Conservation (phyloP, 1,140 invertebrate species). For the Tetranychus urticae region DNA sequence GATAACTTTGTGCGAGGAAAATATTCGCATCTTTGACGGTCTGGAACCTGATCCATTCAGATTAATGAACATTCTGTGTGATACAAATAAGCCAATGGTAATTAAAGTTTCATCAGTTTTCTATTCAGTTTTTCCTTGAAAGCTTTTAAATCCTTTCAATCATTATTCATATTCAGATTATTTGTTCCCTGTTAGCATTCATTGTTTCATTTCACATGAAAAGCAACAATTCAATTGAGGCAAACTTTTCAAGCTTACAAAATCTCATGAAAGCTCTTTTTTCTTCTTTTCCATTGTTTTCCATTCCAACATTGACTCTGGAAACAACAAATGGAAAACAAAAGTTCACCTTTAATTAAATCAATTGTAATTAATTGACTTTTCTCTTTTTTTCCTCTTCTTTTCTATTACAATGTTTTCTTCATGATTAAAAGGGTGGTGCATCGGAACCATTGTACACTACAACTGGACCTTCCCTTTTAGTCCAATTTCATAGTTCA, state of each 20-base stretch:
- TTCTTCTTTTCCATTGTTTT: no score
- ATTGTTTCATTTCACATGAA: no score
- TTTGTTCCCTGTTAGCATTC: no score
- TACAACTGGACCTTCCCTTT: conserved; percentile 9
- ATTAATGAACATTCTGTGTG: conserved; percentile 14
- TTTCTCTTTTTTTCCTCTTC: neutral
- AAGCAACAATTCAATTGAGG: no score
- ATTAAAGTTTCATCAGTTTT: neutral
- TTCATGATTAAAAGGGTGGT: conserved; percentile 3
- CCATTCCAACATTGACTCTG: no score
- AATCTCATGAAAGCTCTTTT: no score
- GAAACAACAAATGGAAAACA: neutral
- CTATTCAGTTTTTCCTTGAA: neutral
- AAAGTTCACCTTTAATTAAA: neutral
- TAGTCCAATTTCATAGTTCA: conserved; percentile 11
- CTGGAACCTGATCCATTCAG: conserved; percentile 11
- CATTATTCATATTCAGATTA: no score
- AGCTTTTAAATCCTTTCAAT: neutral
- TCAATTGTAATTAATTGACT: neutral
- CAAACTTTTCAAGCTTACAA: no score
- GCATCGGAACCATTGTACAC: conserved; percentile 9
- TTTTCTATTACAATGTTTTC: neutral
- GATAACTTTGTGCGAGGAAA: conserved; percentile 13
- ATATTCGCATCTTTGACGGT: conserved; percentile 12
- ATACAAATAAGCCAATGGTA: conserved; percentile 10